A percentile compares a stretch with the other conserved stretches of the same genome.
phyloP scores from a whole-genome alignment of 2,797 vertebrate genomes.

The Cyclopterus lumpus region DNA sequence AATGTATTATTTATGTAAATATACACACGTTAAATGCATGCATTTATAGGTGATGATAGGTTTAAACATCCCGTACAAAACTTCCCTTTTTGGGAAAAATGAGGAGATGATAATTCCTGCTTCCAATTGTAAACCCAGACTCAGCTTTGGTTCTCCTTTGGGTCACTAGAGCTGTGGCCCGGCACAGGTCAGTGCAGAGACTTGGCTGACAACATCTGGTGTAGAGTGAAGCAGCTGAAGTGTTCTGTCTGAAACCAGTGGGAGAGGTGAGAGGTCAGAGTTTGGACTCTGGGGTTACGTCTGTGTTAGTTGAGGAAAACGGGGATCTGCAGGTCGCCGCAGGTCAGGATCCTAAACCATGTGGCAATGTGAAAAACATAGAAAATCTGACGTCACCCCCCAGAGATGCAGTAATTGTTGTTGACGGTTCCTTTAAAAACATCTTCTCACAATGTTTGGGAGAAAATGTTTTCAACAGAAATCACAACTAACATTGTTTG shows the following conservation, averaged over 20 bases:
- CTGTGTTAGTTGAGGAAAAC: slow-evolving; percentile 61
- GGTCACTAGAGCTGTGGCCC: slow-evolving; percentile 41
- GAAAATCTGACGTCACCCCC: slow-evolving; percentile 37
- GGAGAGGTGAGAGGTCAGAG: slow-evolving; percentile 69
- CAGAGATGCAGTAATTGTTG: slow-evolving; percentile 38
- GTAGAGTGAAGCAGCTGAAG: slow-evolving; percentile 63
- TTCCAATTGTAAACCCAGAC: slow-evolving; percentile 33
- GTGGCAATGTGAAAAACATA: slow-evolving; percentile 33
- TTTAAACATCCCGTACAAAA: slow-evolving; percentile 39
- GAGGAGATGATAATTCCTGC: slow-evolving; percentile 46
- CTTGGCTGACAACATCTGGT: slow-evolving; percentile 63
- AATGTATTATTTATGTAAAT: neutral
- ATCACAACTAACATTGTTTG: slow-evolving; percentile 67
- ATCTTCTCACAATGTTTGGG: slow-evolving; percentile 53
- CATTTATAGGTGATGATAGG: neutral
- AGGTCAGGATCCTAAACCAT: slow-evolving; percentile 40
- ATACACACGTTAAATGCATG: neutral
- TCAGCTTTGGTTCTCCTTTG: slow-evolving; percentile 36
- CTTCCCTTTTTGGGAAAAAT: slow-evolving; percentile 22
- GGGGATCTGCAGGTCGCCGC: slow-evolving; percentile 37
- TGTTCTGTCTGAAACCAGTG: slow-evolving; percentile 58
- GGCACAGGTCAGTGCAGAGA: slow-evolving; percentile 53
- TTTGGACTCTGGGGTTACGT: slow-evolving; percentile 56
- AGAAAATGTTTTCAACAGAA: slow-evolving; percentile 34
- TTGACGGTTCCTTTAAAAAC: slow-evolving; percentile 56